Evolutionary conservation across 1,140 invertebrate species (phyloP), one percentile per base, ranked within the genome.

Genomic region (Leucophenga varia): DNA sequence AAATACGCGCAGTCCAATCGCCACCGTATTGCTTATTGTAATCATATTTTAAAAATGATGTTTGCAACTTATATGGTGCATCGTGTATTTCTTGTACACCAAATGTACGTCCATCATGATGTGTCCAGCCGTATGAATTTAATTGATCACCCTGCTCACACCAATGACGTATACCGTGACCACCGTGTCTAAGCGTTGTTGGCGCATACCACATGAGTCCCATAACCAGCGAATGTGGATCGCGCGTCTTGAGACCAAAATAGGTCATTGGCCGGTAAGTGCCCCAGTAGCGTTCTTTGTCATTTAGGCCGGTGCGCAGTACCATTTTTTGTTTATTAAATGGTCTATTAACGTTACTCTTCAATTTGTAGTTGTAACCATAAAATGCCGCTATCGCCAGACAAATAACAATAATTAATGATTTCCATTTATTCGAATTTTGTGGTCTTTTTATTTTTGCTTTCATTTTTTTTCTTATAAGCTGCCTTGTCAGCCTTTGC

Each of bases 141-240:
- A 98, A 77, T 55, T 85, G 81, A 73, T 98, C 93, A 41, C 85
- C 83, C 74, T 96, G 91, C 51, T 95, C 88, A 77, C 95, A 98
- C 90, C 90, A 95, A 74, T 98, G 95, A 37, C 94, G 81, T 22
- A 90, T 81, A 12, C 86, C 86, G 55, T 85, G 84, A 39, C 86
- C 86, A 47, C 79, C 84, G 47, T 79, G 80, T 14, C 76, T 79
- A 47, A 86, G 73, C 54, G 80, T 77, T 41, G 83, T 84, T 1
- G 91, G 85, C 54, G 92, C 84, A 64, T 93, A 95, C 97, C 97
- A 99, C 94, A 99, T 97, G 1, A 99, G 76, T 22, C 95, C 96
- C 69, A 92, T 88, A 0, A 95, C 84, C 8, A 93, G 81, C 0
- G 95, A 97, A 40, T 87, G 78, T 0, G 91, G 89, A 67, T 92